phyloP scores from a whole-genome alignment of 2,888 invertebrate genomes.

The Antheraea yamamai region DNA sequence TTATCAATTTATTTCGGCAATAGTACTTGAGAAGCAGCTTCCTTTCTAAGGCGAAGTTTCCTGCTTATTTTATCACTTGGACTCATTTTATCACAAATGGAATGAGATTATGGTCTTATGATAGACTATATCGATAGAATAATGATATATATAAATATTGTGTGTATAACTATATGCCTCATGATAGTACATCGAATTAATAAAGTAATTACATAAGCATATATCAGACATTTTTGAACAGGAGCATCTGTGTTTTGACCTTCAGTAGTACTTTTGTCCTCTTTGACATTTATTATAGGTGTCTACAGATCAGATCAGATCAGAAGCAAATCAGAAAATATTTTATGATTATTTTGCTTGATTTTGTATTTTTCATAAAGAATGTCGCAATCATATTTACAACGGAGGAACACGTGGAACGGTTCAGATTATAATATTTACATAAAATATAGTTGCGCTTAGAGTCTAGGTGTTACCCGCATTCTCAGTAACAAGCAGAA shows the following conservation, averaged over 20 bases:
- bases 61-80: background rate
- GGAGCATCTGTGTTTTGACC: too few species aligned
- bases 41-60: background rate
- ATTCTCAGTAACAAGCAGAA: background rate
- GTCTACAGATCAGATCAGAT: background rate
- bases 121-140: background rate
- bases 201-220: background rate
- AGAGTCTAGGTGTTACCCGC: background rate
- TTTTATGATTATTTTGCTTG: background rate
- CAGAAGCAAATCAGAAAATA: background rate
- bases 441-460: background rate
- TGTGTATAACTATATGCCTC: background rate
- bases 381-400: too few species aligned
- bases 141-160: background rate
- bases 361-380: background rate
- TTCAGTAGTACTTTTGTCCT: too few species aligned
- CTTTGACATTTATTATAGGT: background rate
- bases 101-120: background rate
- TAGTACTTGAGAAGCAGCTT: background rate
- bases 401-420: background rate
- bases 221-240: background rate
- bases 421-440: background rate
- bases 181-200: background rate
- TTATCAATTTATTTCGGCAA: background rate
- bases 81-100: background rate